Evolutionary conservation across 2,113 vertebrate species (phyloP), one percentile per base, ranked within the genome.

Genomic region (Lathamus discolor): DNA sequence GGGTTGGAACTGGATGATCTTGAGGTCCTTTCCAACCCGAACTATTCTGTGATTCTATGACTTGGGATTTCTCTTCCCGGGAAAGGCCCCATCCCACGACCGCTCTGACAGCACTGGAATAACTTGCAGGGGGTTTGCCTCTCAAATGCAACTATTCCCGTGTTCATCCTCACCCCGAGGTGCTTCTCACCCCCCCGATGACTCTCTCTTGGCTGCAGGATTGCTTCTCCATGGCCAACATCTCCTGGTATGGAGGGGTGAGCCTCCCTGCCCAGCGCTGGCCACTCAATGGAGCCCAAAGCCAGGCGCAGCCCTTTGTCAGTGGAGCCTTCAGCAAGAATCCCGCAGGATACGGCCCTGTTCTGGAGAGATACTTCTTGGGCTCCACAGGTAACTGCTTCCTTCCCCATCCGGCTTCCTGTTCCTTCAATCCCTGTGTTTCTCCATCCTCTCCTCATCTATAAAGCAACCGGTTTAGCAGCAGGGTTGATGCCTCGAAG

Each of bases 161-260:
- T 1, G 1, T 16, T n/a, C 9, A 0, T 6, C 54, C 41, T 44
- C 18, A 3, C 22, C 43, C 48, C 0, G 3, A 48, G 51, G 43
- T 2, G 0, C 22, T 37, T 19, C 44, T 43, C 0, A 0, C n/a
- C 39, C 0, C 0, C 17, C 19, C 72, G 51, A 17, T 0, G n/a
- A 5, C 16, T 66, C 23, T 90, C 55, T 85, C 35, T 39, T 2
- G 78, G 64, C 93, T 55, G 44, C 97, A 99, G 99, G 98, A 99
- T 55, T 99, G 99, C 89, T 99, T 99, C 95, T 99, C 99, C 84
- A 99, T 99, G 99, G 95, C 93, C 48, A 99, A 99, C 7, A 54
- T 99, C 61, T 99, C 98, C 41, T 99, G 99, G 99, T 99, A 99
- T 0, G 99, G 99, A 4, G 99, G 99, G 13, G 98, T 97, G 3